Conservation (phyloP, 2,888 invertebrate species). For the Hirtodrosophila duncani region DNA sequence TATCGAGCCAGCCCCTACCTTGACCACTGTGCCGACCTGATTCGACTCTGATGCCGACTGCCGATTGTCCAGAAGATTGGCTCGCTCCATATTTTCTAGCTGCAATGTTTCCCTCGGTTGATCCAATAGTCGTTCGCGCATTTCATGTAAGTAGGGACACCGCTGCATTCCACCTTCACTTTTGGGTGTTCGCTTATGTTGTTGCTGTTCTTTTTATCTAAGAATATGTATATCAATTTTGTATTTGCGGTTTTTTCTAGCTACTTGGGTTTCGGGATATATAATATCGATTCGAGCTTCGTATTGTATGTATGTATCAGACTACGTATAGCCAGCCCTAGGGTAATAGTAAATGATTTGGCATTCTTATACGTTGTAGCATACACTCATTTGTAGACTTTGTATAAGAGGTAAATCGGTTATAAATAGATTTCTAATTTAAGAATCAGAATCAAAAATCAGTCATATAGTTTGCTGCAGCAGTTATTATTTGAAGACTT, state of each 20-base stretch:
- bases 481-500: slow-evolving; percentile 58
- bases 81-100: slow-evolving; percentile 82
- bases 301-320: no score
- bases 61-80: slow-evolving; percentile 78
- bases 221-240: slow-evolving; percentile 9
- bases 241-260: slow-evolving; percentile 3
- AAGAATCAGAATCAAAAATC: slow-evolving; percentile 54
- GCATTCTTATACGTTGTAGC: slow-evolving; percentile 18
- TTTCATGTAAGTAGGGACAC: slow-evolving; percentile 95
- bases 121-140: slow-evolving; percentile 92
- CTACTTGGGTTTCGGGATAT: slow-evolving; percentile 4
- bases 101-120: slow-evolving; percentile 82
- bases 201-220: no score
- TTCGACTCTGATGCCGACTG: slow-evolving; percentile 80
- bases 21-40: slow-evolving; percentile 92
- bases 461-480: slow-evolving; percentile 66
- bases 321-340: slow-evolving; percentile 5
- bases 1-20: slow-evolving; percentile 82
- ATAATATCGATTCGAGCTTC: no score
- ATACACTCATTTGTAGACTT: slow-evolving; percentile 21
- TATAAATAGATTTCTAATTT: slow-evolving; percentile 15
- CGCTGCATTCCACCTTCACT: slow-evolving; percentile 79
- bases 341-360: slow-evolving; percentile 19
- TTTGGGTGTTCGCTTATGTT: background rate
- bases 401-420: slow-evolving; percentile 24